A percentile compares a stretch with the other conserved stretches of the same genome.
Conservation (phyloP, 2,888 invertebrate genomes). For the Leptogaster cylindrica region DNA sequence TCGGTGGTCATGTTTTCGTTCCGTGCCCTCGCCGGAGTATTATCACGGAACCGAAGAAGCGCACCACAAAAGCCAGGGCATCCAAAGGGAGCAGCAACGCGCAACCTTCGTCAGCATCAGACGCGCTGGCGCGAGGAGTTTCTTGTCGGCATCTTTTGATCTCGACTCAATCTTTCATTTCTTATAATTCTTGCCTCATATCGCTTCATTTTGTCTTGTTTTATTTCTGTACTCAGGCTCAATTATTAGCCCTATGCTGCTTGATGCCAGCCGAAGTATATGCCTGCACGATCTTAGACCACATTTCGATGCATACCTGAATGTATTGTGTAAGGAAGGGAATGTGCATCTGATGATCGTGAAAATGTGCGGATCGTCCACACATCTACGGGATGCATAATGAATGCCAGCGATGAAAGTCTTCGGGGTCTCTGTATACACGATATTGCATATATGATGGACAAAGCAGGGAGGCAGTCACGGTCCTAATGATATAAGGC, state of each 20-base stretch:
- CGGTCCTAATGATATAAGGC: constrained; percentile 7
- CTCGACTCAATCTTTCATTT: constrained; percentile 43
- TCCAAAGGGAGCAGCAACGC: constrained; percentile 8
- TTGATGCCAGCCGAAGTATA: background rate
- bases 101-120: constrained; percentile 30
- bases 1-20: constrained; percentile 19
- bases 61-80: constrained; percentile 6
- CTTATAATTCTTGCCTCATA: constrained; percentile 35
- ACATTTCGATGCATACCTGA: background rate
- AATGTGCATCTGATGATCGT: constrained; percentile 24
- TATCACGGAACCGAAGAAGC: background rate
- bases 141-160: constrained; percentile 45
- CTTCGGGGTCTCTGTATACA: background rate
- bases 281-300: background rate
- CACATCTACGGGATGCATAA: background rate
- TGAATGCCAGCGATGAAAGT: constrained; percentile 25
- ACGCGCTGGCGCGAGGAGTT: constrained; percentile 46
- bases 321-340: background rate
- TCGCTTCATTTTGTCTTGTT: constrained; percentile 32
- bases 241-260: constrained; percentile 33
- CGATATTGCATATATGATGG: background rate
- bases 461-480: constrained; percentile 11
- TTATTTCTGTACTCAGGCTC: constrained; percentile 12
- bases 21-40: constrained; percentile 1
- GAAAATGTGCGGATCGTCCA: constrained; percentile 5